Conservation (phyloP, 2,113 vertebrate genomes). For the Hoplias malabaricus region DNA sequence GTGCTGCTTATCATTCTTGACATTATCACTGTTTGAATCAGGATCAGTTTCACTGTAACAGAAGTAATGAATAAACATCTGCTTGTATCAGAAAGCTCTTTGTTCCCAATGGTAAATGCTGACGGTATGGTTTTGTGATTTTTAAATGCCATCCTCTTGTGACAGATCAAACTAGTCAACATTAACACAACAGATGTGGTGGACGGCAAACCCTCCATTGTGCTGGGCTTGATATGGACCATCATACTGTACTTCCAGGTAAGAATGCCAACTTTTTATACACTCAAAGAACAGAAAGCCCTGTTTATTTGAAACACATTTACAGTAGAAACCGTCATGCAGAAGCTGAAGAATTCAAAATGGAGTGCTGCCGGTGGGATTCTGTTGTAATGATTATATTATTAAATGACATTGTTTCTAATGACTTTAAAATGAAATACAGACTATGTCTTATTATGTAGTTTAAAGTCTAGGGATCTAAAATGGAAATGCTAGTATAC, state of each 20-base stretch:
- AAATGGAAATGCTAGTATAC: too few relatives aligned
- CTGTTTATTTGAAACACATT: too few relatives aligned
- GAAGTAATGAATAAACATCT: background rate
- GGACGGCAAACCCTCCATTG: constrained; percentile 92
- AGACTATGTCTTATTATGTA: too few relatives aligned
- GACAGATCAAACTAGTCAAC: constrained; percentile 96
- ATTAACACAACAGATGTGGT: constrained; percentile 97
- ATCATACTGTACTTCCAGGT: constrained; percentile 99
- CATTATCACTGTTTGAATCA: constrained; percentile 22
- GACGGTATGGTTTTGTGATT: background rate
- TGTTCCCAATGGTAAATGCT: background rate
- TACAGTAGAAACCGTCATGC: too few relatives aligned
- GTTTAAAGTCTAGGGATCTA: too few relatives aligned
- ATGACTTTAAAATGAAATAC: too few relatives aligned
- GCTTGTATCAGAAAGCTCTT: background rate
- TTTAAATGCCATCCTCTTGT: constrained; percentile 48
- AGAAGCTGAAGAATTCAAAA: too few relatives aligned
- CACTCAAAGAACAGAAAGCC: background rate
- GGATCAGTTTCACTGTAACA: background rate
- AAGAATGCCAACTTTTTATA: constrained; percentile 19
- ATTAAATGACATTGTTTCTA: too few relatives aligned
- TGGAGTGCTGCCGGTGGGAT: too few relatives aligned
- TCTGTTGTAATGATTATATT: too few relatives aligned
- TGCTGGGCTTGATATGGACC: constrained; percentile 95
- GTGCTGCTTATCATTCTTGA: constrained; percentile 10